phyloP scores from a whole-genome alignment of 2,888 invertebrate species.

The Beris chalybata region DNA sequence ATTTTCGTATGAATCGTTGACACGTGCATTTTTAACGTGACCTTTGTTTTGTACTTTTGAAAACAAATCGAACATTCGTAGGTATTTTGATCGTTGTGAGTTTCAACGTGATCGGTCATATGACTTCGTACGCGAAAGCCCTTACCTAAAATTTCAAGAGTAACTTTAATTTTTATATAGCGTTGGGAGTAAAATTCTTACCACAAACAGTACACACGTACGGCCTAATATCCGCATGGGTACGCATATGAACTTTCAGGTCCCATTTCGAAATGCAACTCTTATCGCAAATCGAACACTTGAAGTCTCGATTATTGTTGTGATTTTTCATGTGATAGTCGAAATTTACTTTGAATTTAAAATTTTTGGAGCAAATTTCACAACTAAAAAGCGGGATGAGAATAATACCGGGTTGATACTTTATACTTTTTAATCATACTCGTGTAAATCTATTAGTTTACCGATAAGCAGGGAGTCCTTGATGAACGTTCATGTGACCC shows the following conservation, averaged over 20 bases:
- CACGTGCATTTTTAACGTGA: conserved; percentile 35
- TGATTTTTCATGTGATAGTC: conserved; percentile 38
- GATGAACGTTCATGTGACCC: conserved; percentile 36
- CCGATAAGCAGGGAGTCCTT: conserved; percentile 35
- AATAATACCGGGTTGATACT: neutral
- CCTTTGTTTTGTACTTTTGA: conserved; percentile 36
- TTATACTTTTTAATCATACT: neutral
- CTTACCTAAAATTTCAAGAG: conserved; percentile 25
- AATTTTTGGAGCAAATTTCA: conserved; percentile 31
- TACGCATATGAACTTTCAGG: conserved; percentile 33
- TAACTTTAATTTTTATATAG: neutral
- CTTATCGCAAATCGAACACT: conserved; percentile 30
- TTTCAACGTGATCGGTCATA: conserved; percentile 36
- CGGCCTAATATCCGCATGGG: conserved; percentile 28
- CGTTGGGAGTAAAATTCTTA: neutral
- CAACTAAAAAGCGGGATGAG: conserved; percentile 20
- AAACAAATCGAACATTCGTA: conserved; percentile 33
- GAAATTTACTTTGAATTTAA: conserved; percentile 34
- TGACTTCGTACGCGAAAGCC: conserved; percentile 35
- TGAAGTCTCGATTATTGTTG: conserved; percentile 29
- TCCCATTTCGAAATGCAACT: conserved; percentile 33
- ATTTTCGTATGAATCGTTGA: conserved; percentile 28
- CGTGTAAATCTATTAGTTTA: neutral
- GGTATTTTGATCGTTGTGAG: conserved; percentile 29
- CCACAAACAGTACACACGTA: conserved; percentile 34